Conservation (phyloP, 2,888 invertebrate genomes). For the Melinopterus prodromus region DNA sequence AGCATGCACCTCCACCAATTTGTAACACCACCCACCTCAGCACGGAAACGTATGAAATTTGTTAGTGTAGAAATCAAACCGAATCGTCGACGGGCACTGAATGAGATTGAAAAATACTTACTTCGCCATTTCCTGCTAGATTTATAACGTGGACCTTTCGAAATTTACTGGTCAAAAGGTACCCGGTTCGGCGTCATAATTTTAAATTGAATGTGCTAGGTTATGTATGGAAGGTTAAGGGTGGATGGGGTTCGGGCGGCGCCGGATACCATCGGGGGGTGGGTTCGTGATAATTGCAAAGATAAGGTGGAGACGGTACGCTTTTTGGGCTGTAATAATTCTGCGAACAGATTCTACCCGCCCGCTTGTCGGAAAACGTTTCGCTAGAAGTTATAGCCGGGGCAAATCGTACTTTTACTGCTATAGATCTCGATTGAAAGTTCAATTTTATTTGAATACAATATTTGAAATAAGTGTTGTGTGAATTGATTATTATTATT, state of each 20-base stretch:
- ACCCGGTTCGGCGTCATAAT: not conserved
- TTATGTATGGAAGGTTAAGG: not conserved
- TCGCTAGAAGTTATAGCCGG: not conserved
- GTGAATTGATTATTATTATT: no score
- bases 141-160: not conserved
- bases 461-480: no score
- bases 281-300: not conserved
- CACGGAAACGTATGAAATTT: no score
- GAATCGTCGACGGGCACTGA: no score
- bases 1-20: no score
- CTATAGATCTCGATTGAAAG: no score
- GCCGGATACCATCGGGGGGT: not conserved
- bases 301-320: not conserved
- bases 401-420: not conserved
- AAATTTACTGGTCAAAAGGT: not conserved
- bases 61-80: no score
- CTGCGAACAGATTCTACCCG: not conserved
- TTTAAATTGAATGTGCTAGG: conserved; percentile 4
- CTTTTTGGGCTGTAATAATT: not conserved
- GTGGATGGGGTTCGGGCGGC: not conserved
- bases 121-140: no score
- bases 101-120: no score
- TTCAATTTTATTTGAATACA: no score
- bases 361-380: not conserved
- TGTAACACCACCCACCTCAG: no score